Evolutionary conservation across 1,140 invertebrate genomes (phyloP), one percentile per base, ranked within the genome.

Genomic region (Thereuonema tuberculata): DNA sequence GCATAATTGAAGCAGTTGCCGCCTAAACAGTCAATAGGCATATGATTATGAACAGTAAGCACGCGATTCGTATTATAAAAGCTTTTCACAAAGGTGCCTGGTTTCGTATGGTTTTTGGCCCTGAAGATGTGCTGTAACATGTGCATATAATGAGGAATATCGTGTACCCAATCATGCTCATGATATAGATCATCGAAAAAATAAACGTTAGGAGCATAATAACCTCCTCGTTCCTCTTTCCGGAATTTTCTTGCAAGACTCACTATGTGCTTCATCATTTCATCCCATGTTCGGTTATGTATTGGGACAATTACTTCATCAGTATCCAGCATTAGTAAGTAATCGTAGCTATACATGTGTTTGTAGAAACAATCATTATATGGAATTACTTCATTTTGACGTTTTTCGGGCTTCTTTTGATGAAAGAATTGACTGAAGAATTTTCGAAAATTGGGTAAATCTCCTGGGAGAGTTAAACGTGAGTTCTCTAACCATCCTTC

Each of bases 351-450:
- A 69, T 93, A 93, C 74, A 93, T 81, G 69, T 94, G 88, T 66
- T 92, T 86, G 74, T 97, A 96, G 2, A 97, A 77, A 68, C 93
- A 97, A 70, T 97, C 93, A 72, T 97, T 97, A 77, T 96, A 96
- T 0, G 93, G 92, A 65, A 97, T 93, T 37, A 97, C 77, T 72
- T 97, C 93, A 72, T 95, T 93, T 68, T 95, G 89, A 14, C 93
- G 76, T 70, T 96, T 96, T 72, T 93, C 83, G 20, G 21, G 14
- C 23, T 66, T 84, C 71, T 89, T 90, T 70, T 89, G 89, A 49
- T 86, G 87, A 2, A 94, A 76, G 67, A 92, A 94, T 71, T 90
- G 79, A 71, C 93, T 89, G 67, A 91, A 85, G 56, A 93, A 84
- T 0, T 84, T 83, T 0, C 87, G 89, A 5, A 89, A 80, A 68